Conservation (phyloP, 2,797 vertebrate species). For the Peromyscus eremicus region DNA sequence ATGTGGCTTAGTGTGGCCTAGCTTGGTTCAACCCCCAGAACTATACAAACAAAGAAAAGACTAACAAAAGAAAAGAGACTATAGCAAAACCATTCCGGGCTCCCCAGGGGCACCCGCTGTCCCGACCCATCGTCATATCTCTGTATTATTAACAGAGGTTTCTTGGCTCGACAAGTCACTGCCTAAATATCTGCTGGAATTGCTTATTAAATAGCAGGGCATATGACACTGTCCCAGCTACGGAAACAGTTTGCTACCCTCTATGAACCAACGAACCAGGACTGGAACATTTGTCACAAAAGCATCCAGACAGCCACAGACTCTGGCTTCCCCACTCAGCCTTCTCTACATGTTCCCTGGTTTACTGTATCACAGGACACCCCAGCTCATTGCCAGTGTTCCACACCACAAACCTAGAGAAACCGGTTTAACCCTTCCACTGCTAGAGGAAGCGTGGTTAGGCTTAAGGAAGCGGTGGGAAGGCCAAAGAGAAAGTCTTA, state of each 20-base stretch:
- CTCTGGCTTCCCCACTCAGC: fast-evolving
- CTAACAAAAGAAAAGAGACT: neutral
- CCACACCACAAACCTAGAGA: fast-evolving
- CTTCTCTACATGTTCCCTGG: no score
- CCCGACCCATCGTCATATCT: fast-evolving
- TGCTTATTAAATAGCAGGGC: neutral
- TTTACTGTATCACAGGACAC: neutral
- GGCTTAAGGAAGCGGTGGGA: fast-evolving
- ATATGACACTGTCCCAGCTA: neutral
- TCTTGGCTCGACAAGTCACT: neutral
- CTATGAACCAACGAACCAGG: neutral
- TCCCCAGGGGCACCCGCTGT: fast-evolving
- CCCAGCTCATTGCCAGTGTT: neutral
- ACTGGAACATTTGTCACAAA: neutral
- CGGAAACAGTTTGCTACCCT: neutral
- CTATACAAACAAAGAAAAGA: neutral
- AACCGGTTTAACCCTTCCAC: neutral
- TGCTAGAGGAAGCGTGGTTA: neutral
- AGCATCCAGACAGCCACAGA: neutral
- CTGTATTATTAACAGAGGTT: no score
- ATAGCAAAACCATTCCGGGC: neutral
- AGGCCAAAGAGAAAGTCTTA: neutral
- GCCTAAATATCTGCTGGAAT: neutral
- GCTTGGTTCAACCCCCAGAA: neutral
- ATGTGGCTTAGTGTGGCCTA: no score